Evolutionary conservation across 30 jellyfish, hydroid and myxozoan species (phyloP).

Genomic region (Mastigias papua): DNA sequence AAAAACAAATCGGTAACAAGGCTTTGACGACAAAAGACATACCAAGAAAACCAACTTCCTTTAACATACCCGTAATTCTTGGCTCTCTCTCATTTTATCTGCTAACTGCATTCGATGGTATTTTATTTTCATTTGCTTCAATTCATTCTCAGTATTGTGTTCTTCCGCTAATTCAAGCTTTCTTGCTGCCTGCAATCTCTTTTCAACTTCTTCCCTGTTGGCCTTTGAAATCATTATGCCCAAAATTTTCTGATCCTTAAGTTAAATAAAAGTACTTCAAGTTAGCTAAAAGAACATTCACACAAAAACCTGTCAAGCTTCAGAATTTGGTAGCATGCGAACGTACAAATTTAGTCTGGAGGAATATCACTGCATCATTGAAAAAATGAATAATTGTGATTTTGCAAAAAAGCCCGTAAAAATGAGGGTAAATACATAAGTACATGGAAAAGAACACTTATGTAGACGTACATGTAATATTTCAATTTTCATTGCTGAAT

Average conservation of each 20-base stretch:
- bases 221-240: slow-evolving; percentile 44
- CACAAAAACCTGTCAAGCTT: too few species aligned
- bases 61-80: slow-evolving; percentile 26
- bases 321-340: too few species aligned
- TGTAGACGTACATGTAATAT: too few species aligned
- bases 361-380: too few species aligned
- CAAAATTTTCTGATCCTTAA: slow-evolving; percentile 42
- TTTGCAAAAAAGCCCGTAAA: too few species aligned
- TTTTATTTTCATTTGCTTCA: slow-evolving; percentile 13
- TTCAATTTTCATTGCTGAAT: too few species aligned
- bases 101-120: slow-evolving; percentile 42
- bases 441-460: too few species aligned
- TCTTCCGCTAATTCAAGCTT: slow-evolving; percentile 29
- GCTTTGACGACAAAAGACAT: too few species aligned
- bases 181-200: slow-evolving; percentile 19
- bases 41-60: background rate
- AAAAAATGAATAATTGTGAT: too few species aligned
- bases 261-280: background rate
- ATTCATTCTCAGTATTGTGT: slow-evolving; percentile 13
- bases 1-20: too few species aligned
- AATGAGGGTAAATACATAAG: too few species aligned
- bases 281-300: background rate
- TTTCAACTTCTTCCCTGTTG: slow-evolving; percentile 42
- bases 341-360: too few species aligned
- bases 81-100: slow-evolving; percentile 53